phyloP scores from a whole-genome alignment of 2,888 invertebrate species.

The Dryadula phaetusa region DNA sequence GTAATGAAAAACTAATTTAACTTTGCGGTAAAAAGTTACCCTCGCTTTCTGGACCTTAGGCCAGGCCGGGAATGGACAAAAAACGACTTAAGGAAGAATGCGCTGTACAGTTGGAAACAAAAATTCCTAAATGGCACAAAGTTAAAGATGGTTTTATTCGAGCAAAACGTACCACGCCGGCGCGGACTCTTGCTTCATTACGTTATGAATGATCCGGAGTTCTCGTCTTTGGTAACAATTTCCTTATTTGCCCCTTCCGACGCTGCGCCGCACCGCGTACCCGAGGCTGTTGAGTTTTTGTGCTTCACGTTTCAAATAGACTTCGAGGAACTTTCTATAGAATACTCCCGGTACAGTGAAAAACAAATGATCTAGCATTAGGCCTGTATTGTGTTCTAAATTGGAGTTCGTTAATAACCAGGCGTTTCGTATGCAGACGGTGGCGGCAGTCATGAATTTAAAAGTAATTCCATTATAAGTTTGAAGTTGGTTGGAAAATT shows the following conservation, averaged over 20 bases:
- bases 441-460: constrained; percentile 65
- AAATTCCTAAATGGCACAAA: constrained; percentile 20
- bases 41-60: constrained; percentile 38
- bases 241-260: constrained; percentile 54
- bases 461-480: constrained; percentile 80
- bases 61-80: constrained; percentile 25
- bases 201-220: constrained; percentile 53
- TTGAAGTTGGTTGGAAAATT: constrained; percentile 65
- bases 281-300: constrained; percentile 46
- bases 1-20: constrained; percentile 71
- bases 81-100: constrained; percentile 29
- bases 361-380: constrained; percentile 34
- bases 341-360: constrained; percentile 8
- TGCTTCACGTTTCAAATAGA: constrained; percentile 43
- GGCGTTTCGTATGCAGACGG: constrained; percentile 57
- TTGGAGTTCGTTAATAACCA: constrained; percentile 52
- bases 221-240: constrained; percentile 53
- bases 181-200: constrained; percentile 52
- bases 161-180: constrained; percentile 9
- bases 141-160: constrained; percentile 24
- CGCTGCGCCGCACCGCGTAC: constrained; percentile 36
- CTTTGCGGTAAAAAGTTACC: constrained; percentile 58
- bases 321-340: constrained; percentile 22
- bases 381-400: constrained; percentile 51
- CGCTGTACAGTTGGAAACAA: constrained; percentile 28